Evolutionary conservation across 2,113 vertebrate genomes (phyloP).

Genomic region (Procavia capensis): DNA sequence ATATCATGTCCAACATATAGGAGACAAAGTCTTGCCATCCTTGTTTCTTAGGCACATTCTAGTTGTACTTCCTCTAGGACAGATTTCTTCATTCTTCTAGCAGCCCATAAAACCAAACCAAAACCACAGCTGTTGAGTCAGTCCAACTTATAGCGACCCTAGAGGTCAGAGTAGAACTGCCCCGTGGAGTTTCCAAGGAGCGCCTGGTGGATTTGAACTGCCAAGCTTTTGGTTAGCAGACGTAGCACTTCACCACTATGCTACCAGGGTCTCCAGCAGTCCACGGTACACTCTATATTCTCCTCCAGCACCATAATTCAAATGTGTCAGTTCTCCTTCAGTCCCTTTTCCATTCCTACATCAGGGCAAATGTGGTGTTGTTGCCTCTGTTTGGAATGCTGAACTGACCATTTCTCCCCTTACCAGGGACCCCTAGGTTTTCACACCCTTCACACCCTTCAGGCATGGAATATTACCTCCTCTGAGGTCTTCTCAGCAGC

Average conservation of each 20-base stretch:
- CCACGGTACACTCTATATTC: background rate
- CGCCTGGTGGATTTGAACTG: no score
- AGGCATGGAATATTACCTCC: background rate
- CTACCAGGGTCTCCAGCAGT: no score
- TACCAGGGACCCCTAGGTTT: no score
- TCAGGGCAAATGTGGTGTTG: rapidly evolving
- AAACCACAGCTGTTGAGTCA: no score
- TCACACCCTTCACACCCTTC: background rate
- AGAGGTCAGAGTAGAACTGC: no score
- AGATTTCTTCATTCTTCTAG: background rate
- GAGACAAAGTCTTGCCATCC: background rate
- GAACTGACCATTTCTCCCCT: background rate
- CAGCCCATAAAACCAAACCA: no score
- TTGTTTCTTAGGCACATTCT: background rate
- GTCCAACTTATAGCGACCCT: no score
- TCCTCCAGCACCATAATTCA: background rate
- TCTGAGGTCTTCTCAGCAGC: background rate
- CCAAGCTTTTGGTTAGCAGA: no score
- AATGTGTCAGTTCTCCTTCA: background rate
- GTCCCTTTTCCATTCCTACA: background rate
- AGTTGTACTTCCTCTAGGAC: background rate
- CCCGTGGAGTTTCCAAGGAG: no score
- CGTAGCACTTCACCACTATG: no score
- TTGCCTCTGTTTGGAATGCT: background rate
- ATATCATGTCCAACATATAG: background rate